Conservation (phyloP, 2,113 vertebrate genomes). For the Paradisaea rubra region DNA sequence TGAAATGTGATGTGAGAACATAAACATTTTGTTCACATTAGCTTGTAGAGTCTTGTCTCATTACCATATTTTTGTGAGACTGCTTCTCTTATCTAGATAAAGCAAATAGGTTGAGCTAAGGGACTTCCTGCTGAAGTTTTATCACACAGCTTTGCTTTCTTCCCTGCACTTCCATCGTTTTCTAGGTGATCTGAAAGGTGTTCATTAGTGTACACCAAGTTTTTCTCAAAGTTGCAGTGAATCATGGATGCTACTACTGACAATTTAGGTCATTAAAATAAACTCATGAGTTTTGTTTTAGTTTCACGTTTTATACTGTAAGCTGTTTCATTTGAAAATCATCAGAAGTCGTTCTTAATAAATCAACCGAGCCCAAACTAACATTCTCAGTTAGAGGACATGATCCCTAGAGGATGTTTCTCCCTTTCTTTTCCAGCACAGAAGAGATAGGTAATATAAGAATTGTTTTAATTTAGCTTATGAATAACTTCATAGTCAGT, state of each 20-base stretch:
- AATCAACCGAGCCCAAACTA: background rate
- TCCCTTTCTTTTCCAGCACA: background rate
- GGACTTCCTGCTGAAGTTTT: background rate
- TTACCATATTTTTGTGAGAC: background rate
- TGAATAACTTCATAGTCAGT: background rate
- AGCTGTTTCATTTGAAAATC: background rate
- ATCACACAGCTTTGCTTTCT: background rate
- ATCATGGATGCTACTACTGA: background rate
- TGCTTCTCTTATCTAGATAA: background rate
- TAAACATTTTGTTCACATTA: background rate
- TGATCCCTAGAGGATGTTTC: background rate
- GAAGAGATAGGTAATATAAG: background rate
- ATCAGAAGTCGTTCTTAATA: background rate
- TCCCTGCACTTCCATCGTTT: background rate
- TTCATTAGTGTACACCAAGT: background rate
- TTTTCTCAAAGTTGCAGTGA: background rate
- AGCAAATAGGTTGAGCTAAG: background rate
- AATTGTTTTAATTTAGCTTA: background rate
- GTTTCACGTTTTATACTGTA: background rate
- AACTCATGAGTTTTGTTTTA: background rate
- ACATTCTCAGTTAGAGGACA: background rate
- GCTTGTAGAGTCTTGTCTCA: background rate
- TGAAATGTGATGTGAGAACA: background rate
- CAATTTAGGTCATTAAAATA: background rate
- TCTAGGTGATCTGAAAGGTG: background rate